Base-by-base conservation (phyloP, 2,888 invertebrate species). In the Cotesia congregata region DNA sequence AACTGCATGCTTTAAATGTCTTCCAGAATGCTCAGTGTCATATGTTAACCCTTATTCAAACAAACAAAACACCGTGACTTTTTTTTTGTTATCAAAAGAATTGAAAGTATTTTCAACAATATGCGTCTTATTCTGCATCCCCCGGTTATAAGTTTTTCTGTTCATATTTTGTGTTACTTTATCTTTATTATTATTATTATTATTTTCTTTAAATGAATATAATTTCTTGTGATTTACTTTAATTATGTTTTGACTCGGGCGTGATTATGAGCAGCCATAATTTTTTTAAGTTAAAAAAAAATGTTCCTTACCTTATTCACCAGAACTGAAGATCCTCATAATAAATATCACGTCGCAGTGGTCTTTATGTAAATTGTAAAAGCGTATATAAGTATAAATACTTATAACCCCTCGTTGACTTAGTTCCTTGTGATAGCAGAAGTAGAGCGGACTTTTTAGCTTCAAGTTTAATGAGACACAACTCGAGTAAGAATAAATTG, bases 1-100 rank as follows among this genome's bases (percentile, higher is more conserved):
- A 87, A 86, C 83, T 89, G 89, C 89, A 88, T 89, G 89, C 89
- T 88, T 88, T 88, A 87, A 88, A 85, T 89, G 89, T 89, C 85
- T 87, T 83, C 84, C 86, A 86, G 89, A 89, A 89, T 89, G 89
- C 88, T 89, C 88, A 88, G 84, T 88, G 87, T 87, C 86, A 85
- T 84, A 83, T 81, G 80, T 82, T 81, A 77, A 79, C 78, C 78
- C 81, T 79, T 75, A 74, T 77, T 50, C 67, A 62, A 17, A 17
- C 67, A 62, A 17, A 17, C 68, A 61, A 79, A 80, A 82, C 80
- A 78, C 77, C 80, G 81, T 74, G 80, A 50, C 7, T 80, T 80
- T 81, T 80, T 80, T 82, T 78, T 78, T 82, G 82, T 50, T 4
- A 50, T 12, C 50, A 50, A 83, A 84, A 77, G 83, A 84, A 77